Conservation (phyloP, 2,113 vertebrate species). For the Odontophorus gujanensis region DNA sequence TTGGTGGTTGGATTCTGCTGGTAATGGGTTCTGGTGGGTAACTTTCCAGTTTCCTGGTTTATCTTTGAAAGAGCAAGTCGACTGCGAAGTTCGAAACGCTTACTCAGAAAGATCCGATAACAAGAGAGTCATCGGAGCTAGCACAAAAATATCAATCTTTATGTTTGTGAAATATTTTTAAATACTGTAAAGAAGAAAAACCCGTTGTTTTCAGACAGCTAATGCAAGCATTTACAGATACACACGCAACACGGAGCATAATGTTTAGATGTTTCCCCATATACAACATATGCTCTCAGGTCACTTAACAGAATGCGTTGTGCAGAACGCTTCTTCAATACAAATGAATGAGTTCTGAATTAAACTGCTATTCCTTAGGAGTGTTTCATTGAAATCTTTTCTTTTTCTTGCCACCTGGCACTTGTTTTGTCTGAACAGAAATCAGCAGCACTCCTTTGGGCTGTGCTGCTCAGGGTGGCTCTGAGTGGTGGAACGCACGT, state of each 20-base stretch:
- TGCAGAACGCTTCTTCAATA: slow-evolving; percentile 81
- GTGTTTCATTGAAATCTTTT: slow-evolving; percentile 74
- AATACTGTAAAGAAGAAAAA: slow-evolving; percentile 60
- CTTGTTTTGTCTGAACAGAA: slow-evolving; percentile 63
- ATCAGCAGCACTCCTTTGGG: background rate
- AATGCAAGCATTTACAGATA: slow-evolving; percentile 82
- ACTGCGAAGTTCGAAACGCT: slow-evolving; percentile 38
- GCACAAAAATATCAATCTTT: slow-evolving; percentile 73
- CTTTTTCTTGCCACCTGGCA: slow-evolving; percentile 74
- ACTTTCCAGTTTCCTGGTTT: slow-evolving; percentile 24
- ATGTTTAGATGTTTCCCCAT: slow-evolving; percentile 83
- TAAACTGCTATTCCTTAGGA: slow-evolving; percentile 80
- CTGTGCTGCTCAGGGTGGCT: slow-evolving; percentile 7
- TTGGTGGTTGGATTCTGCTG: slow-evolving; percentile 45
- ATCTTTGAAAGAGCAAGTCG: slow-evolving; percentile 18
- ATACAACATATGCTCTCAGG: slow-evolving; percentile 84
- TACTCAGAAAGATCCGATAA: slow-evolving; percentile 23
- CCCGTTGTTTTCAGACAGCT: slow-evolving; percentile 82
- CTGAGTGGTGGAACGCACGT: background rate
- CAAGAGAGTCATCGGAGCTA: slow-evolving; percentile 57
- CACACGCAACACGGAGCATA: slow-evolving; percentile 82
- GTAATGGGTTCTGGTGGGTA: slow-evolving; percentile 58
- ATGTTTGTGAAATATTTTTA: slow-evolving; percentile 79
- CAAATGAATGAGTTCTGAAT: slow-evolving; percentile 82
- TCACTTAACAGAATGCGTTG: slow-evolving; percentile 84